Evolutionary conservation across 2,113 vertebrate species (phyloP).

Genomic region (Pedionomus torquatus): DNA sequence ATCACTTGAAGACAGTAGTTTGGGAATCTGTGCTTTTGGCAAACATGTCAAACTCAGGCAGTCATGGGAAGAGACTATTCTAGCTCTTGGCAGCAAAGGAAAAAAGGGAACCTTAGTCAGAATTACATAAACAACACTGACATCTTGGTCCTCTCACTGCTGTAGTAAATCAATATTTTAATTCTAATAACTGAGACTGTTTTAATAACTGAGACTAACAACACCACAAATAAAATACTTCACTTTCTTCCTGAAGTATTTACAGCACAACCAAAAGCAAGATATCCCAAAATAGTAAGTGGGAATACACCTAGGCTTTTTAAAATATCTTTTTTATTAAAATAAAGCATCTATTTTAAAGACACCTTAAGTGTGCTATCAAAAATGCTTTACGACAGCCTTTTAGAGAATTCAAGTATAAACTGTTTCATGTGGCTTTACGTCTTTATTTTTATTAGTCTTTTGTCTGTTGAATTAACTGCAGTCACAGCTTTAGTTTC

Average conservation of each 20-base stretch:
- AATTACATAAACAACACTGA: neutral
- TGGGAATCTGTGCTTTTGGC: neutral
- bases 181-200: neutral
- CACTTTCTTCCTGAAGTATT: neutral
- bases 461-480: neutral
- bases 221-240: neutral
- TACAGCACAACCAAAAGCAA: neutral
- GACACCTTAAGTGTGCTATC: neutral
- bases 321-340: neutral
- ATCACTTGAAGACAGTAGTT: neutral
- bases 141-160: neutral
- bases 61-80: neutral
- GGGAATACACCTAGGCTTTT: accelerated
- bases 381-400: neutral
- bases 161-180: conserved; percentile 9
- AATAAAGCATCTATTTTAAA: neutral
- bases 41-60: neutral
- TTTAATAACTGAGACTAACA: neutral
- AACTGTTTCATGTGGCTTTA: neutral
- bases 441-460: neutral
- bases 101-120: neutral
- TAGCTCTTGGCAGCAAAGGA: neutral
- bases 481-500: neutral
- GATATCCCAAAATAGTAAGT: neutral
- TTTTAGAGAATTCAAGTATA: neutral